Percentiles rank a stretch among this genome's conserved stretches.
These are phyloP conservation scores for Megalopta genalis DNA, from an alignment of 1,140 invertebrate genomes.

Conservation along the genomic window DNA sequence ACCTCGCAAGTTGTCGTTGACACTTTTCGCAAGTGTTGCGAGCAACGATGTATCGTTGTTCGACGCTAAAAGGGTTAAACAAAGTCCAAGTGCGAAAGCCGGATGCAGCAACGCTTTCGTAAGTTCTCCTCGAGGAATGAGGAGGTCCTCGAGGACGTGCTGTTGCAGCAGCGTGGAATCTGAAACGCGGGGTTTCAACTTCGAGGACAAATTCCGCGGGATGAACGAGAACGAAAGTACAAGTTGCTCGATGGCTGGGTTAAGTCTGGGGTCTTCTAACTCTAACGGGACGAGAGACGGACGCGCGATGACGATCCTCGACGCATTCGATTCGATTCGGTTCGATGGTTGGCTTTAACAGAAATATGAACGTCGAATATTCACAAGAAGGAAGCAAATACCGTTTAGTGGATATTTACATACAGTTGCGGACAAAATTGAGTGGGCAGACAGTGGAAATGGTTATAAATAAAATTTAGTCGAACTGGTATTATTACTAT, in stretches of 20 bases:
- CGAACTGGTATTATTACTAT: no score
- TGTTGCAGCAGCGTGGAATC: neutral
- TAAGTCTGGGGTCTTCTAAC: neutral
- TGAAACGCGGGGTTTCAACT: neutral
- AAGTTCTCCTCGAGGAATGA: constrained; percentile 6
- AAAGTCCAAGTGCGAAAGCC: neutral
- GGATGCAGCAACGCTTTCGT: neutral
- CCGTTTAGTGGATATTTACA: no score
- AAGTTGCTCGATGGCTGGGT: constrained; percentile 7
- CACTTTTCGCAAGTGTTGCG: no score
- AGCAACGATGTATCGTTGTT: no score
- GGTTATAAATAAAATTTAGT: no score
- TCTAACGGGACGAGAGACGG: constrained; percentile 23
- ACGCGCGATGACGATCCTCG: neutral
- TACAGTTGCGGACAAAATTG: no score
- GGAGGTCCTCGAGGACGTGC: neutral
- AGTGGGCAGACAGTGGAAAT: no score
- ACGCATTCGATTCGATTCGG: neutral
- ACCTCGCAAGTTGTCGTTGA: no score
- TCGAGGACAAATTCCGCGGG: constrained; percentile 12
- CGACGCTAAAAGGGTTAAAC: no score
- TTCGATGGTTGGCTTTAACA: neutral
- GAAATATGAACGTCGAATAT: no score
- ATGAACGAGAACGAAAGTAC: constrained; percentile 35
- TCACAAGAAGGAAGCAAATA: no score